phyloP scores from a whole-genome alignment of 2,888 invertebrate genomes.

The Patella pellucida region DNA sequence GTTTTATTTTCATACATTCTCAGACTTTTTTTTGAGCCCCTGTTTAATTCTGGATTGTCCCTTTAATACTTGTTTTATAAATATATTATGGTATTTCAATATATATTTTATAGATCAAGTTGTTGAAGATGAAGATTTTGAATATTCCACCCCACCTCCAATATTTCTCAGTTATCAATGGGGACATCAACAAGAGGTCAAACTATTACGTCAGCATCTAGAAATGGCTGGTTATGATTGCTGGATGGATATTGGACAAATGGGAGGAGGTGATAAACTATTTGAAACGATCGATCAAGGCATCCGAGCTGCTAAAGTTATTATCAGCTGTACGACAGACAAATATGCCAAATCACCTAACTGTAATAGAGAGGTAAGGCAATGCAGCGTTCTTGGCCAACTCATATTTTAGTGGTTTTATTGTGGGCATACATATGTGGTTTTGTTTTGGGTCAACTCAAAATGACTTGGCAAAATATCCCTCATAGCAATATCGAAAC shows the following conservation, averaged over 20 bases:
- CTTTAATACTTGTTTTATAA: too few relatives aligned
- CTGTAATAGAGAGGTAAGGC: constrained; percentile 66
- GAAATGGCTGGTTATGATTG: constrained; percentile 65
- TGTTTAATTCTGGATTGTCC: too few relatives aligned
- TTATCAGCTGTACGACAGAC: constrained; percentile 60
- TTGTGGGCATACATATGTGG: too few relatives aligned
- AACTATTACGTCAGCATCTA: constrained; percentile 60
- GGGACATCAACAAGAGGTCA: constrained; percentile 65
- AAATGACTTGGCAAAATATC: too few relatives aligned
- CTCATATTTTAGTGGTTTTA: too few relatives aligned
- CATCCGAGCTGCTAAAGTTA: constrained; percentile 62
- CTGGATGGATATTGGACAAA: constrained; percentile 70
- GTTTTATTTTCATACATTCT: too few relatives aligned
- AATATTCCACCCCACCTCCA: constrained; percentile 40
- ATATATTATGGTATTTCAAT: too few relatives aligned
- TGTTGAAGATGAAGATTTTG: constrained; percentile 48
- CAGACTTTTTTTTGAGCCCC: too few relatives aligned
- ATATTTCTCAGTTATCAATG: constrained; percentile 67
- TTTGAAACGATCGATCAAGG: constrained; percentile 68
- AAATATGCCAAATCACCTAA: constrained; percentile 68
- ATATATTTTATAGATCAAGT: constrained; percentile 16
- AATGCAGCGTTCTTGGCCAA: not conserved
- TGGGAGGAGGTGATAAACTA: constrained; percentile 70
- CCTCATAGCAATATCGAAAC: too few relatives aligned
- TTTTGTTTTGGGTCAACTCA: too few relatives aligned